Conservation (phyloP, 2,888 invertebrate genomes). For the Drosophila demipolita region DNA sequence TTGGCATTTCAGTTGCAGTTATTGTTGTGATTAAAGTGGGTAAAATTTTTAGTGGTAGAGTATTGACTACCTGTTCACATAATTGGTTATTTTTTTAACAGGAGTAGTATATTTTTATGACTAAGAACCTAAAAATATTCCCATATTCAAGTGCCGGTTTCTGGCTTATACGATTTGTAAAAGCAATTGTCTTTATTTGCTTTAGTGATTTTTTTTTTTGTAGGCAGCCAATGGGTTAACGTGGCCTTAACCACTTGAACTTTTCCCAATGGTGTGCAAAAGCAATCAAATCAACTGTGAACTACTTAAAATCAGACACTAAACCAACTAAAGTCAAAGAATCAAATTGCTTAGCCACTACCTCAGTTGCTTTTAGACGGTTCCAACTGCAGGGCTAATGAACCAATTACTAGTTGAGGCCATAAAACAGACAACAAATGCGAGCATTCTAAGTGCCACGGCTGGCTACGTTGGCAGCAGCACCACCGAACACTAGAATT, state of each 20-base stretch:
- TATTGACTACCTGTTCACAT: background rate
- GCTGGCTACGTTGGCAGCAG: slow-evolving; percentile 25
- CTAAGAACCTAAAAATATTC: background rate
- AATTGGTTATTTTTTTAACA: background rate
- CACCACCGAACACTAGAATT: slow-evolving; percentile 58
- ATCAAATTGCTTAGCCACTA: slow-evolving; percentile 63
- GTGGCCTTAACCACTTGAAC: slow-evolving; percentile 45
- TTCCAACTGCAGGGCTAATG: slow-evolving; percentile 73
- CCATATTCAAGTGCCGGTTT: slow-evolving; percentile 3
- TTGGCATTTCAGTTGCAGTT: slow-evolving; percentile 1
- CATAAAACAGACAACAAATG: slow-evolving; percentile 70
- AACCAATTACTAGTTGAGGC: slow-evolving; percentile 75
- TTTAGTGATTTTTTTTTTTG: background rate
- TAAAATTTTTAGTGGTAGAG: background rate
- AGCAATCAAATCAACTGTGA: slow-evolving; percentile 50
- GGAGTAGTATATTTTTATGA: background rate
- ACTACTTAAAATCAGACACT: slow-evolving; percentile 58
- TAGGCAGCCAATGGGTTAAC: slow-evolving; percentile 10
- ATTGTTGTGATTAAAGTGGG: background rate
- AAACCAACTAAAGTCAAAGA: slow-evolving; percentile 43
- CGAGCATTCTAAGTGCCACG: slow-evolving; percentile 57
- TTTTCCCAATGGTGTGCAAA: slow-evolving; percentile 33
- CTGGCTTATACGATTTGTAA: background rate
- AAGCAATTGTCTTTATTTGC: slow-evolving; percentile 6
- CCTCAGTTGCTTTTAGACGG: slow-evolving; percentile 46